Evolutionary conservation across 2,113 vertebrate genomes (phyloP).

Genomic region (Anhinga rufa): DNA sequence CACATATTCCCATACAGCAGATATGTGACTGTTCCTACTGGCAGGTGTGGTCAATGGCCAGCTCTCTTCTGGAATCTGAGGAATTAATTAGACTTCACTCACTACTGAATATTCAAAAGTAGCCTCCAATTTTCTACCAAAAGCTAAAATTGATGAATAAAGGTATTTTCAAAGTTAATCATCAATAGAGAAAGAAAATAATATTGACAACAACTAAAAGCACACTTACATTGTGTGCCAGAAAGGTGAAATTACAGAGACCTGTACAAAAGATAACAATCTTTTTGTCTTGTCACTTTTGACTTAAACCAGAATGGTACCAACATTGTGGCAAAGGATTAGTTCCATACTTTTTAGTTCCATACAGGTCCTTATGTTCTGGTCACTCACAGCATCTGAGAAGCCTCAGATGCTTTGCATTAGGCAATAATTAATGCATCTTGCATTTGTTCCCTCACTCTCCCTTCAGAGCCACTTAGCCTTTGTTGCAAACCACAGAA

Average conservation of each 20-base stretch:
- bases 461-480: neutral
- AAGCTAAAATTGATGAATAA: neutral
- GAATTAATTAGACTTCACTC: neutral
- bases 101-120: neutral
- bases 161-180: neutral
- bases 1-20: neutral
- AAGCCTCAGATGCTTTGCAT: neutral
- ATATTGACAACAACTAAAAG: neutral
- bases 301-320: neutral
- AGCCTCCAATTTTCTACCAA: neutral
- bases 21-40: neutral
- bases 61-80: neutral
- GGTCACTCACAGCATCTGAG: neutral
- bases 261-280: neutral
- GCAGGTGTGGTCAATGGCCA: neutral
- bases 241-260: neutral
- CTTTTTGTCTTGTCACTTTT: neutral
- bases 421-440: neutral
- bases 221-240: neutral
- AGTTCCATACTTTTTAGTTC: neutral
- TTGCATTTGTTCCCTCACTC: neutral
- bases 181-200: neutral
- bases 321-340: neutral
- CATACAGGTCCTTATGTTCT: neutral
- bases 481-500: neutral